These are phyloP conservation scores for Episyrphus balteatus DNA, from an alignment of 1,140 invertebrate species.

Conservation along the genomic window DNA sequence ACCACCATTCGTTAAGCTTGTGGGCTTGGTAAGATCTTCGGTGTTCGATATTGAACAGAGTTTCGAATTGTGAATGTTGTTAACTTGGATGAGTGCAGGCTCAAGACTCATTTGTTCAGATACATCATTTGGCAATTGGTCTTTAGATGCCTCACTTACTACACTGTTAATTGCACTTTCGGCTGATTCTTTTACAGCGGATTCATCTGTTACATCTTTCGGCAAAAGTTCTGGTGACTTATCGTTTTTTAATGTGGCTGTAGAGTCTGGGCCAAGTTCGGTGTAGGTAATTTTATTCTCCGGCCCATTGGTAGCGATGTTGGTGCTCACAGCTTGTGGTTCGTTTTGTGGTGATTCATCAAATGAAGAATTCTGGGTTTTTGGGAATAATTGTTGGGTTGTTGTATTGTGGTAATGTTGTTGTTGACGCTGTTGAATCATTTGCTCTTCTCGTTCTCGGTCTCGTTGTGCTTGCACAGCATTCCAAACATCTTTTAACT, in stretches of 20 bases:
- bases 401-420: constrained; percentile 28
- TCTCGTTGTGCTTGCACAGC: constrained; percentile 53
- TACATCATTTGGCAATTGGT: too few species aligned
- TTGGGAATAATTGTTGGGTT: constrained; percentile 34
- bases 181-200: too few species aligned
- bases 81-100: neutral
- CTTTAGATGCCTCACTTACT: too few species aligned
- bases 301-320: constrained; percentile 7
- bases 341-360: constrained; percentile 11
- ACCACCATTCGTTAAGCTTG: constrained; percentile 1
- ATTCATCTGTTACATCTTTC: too few species aligned
- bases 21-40: constrained; percentile 6
- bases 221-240: too few species aligned
- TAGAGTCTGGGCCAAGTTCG: too few species aligned
- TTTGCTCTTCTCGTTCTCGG: constrained; percentile 41
- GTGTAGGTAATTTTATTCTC: neutral
- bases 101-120: too few species aligned
- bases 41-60: neutral
- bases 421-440: constrained; percentile 29
- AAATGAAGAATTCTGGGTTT: constrained; percentile 13
- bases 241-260: too few species aligned
- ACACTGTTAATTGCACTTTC: too few species aligned
- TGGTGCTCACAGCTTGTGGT: constrained; percentile 6
- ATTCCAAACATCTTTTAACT: constrained; percentile 61
- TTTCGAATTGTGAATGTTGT: neutral